phyloP scores from a whole-genome alignment of 2,797 vertebrate genomes.

The Sebastiscus albofasciatus region DNA sequence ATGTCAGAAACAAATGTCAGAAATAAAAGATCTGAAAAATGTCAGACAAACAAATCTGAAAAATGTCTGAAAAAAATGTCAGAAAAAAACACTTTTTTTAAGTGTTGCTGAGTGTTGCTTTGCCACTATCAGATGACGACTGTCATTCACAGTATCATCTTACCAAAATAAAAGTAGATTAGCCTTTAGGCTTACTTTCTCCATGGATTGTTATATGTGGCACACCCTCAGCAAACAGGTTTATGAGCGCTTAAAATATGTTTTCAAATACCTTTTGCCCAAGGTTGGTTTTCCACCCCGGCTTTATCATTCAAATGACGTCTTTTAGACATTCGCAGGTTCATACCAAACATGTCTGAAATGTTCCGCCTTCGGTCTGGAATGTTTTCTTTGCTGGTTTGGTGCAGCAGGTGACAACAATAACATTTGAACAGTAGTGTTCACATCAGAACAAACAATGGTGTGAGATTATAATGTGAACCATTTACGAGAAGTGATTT shows the following conservation, averaged over 20 bases:
- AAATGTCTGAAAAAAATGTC: no score
- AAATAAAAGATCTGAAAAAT: no score
- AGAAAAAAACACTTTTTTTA: no score
- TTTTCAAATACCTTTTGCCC: not conserved
- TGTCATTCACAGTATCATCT: not conserved
- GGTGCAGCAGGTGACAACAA: not conserved
- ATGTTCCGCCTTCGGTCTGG: not conserved
- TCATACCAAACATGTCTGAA: constrained; percentile 19
- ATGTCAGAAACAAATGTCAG: no score
- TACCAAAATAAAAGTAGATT: not conserved
- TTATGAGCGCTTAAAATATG: not conserved
- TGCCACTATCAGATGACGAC: not conserved
- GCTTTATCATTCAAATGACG: not conserved
- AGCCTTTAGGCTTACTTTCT: not conserved
- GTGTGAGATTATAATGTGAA: not conserved
- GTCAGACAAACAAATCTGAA: no score
- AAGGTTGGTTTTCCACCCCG: not conserved
- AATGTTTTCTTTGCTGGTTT: not conserved
- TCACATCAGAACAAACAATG: not conserved
- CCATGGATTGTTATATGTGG: not conserved
- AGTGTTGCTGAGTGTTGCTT: not conserved
- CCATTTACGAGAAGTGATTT: not conserved
- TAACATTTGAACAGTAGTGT: not conserved
- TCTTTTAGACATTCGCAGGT: not conserved
- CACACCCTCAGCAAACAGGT: constrained; percentile 12